Percentiles rank a stretch among this genome's conserved stretches.
phyloP scores from a whole-genome alignment of 2,797 vertebrate species.

The Lithobates sylvaticus region DNA sequence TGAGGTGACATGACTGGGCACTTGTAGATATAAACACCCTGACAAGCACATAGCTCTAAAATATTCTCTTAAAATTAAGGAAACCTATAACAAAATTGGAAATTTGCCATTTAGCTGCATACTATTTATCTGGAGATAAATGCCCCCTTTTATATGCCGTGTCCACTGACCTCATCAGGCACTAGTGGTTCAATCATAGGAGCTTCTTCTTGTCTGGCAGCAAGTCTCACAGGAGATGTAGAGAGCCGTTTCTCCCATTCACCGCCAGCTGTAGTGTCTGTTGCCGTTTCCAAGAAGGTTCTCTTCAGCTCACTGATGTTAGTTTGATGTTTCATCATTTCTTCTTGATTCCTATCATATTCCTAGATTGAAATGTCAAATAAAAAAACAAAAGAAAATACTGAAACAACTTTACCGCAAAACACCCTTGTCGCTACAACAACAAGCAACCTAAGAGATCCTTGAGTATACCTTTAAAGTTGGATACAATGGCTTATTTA shows the following conservation, averaged over 20 bases:
- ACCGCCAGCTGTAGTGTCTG: conserved; percentile 77
- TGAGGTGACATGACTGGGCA: too few relatives aligned
- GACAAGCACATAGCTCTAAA: too few relatives aligned
- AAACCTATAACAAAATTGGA: too few relatives aligned
- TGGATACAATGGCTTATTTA: background rate
- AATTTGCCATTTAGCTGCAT: too few relatives aligned
- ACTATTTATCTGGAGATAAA: too few relatives aligned
- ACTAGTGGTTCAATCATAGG: conserved; percentile 93
- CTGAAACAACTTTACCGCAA: background rate
- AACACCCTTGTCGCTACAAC: background rate
- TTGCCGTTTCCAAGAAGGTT: conserved; percentile 91
- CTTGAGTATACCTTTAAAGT: background rate
- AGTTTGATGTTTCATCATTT: conserved; percentile 91
- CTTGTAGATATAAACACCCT: too few relatives aligned
- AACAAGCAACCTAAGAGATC: conserved; percentile 4
- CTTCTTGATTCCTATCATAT: conserved; percentile 83
- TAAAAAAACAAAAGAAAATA: background rate
- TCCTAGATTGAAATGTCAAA: conserved; percentile 80
- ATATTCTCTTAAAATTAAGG: too few relatives aligned
- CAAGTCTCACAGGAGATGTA: conserved; percentile 84
- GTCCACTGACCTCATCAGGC: conserved; percentile 81
- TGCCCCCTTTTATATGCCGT: too few relatives aligned
- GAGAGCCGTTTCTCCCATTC: conserved; percentile 96
- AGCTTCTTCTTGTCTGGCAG: conserved; percentile 82
- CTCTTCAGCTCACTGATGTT: conserved; percentile 96